Percentiles rank a stretch among this genome's conserved stretches.
phyloP scores from a whole-genome alignment of 2,888 invertebrate species.

The Caenorhabditis wallacei region DNA sequence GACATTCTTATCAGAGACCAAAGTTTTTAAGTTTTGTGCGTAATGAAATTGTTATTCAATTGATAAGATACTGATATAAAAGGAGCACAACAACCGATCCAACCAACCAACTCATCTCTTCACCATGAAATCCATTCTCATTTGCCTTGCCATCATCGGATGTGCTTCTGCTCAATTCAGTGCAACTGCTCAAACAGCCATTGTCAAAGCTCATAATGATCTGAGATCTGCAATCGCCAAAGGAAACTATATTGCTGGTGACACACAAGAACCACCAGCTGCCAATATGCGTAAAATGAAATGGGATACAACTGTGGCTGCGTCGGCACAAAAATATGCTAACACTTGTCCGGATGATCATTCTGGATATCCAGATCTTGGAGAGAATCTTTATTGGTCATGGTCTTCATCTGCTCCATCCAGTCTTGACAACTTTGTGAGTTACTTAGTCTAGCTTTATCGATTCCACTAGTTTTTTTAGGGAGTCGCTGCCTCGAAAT shows the following conservation, averaged over 20 bases:
- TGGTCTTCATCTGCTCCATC: constrained; percentile 23
- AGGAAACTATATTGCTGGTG: not conserved
- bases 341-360: constrained; percentile 15
- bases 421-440: constrained; percentile 12
- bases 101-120: not conserved
- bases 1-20: constrained; percentile 12
- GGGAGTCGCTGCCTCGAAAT: constrained; percentile 27
- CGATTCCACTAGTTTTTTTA: not conserved
- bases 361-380: not conserved
- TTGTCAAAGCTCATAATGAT: constrained; percentile 1
- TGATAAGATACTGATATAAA: constrained; percentile 24
- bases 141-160: constrained; percentile 32
- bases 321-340: constrained; percentile 16
- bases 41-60: constrained; percentile 28
- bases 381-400: constrained; percentile 42
- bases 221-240: constrained; percentile 4
- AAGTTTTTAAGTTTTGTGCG: constrained; percentile 1
- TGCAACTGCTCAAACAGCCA: not conserved
- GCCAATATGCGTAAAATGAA: constrained; percentile 4
- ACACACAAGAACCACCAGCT: not conserved
- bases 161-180: constrained; percentile 45
- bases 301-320: constrained; percentile 14
- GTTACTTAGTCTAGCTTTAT: not conserved
- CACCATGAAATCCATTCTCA: constrained; percentile 34
- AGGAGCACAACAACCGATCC: not conserved